Evolutionary conservation across 2,113 vertebrate genomes (phyloP).

Genomic region (Cynopterus brachyotis): DNA sequence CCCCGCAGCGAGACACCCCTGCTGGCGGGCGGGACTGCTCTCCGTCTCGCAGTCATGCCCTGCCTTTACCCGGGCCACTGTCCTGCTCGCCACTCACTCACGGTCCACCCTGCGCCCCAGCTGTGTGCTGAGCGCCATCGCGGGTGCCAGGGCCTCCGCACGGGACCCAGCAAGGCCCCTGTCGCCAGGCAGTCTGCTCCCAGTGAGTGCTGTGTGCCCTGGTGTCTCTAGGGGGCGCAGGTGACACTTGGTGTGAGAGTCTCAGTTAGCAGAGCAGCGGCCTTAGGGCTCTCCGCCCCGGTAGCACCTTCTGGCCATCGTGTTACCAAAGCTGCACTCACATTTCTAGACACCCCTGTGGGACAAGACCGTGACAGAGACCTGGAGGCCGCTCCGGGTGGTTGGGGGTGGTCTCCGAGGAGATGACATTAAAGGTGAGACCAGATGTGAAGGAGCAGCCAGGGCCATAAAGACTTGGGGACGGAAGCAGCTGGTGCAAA

Average conservation of each 20-base stretch:
- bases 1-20: not conserved
- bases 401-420: not conserved
- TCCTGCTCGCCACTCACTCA: fast-evolving
- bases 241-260: not conserved
- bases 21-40: fast-evolving
- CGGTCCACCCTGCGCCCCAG: fast-evolving
- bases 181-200: fast-evolving
- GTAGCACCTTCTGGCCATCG: not conserved
- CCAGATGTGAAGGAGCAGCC: not conserved
- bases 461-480: not conserved
- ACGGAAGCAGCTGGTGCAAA: not conserved
- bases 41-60: not conserved
- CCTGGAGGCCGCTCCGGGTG: not conserved
- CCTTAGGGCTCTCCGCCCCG: not conserved
- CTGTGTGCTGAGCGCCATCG: not conserved
- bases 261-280: not conserved
- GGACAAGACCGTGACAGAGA: not conserved
- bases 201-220: not conserved
- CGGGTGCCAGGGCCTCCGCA: not conserved
- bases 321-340: too few relatives aligned
- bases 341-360: not conserved
- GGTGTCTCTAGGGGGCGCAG: not conserved
- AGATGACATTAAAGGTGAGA: not conserved
- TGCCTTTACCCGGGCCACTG: not conserved
- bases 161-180: too few relatives aligned